Conservation (phyloP, 2,113 vertebrate genomes). For the Geothlypis trichas region DNA sequence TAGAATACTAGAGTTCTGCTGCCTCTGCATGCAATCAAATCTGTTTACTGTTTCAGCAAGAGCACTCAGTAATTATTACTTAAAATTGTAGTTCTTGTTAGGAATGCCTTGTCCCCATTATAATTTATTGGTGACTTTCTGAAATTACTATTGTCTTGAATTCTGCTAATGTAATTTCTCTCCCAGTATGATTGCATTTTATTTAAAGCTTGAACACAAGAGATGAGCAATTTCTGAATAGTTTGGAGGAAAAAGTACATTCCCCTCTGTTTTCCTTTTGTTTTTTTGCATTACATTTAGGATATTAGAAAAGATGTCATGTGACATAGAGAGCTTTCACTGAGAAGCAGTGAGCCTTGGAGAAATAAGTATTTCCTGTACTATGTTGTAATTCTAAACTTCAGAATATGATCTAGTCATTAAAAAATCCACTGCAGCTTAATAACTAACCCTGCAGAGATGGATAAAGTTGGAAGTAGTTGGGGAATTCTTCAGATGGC, state of each 20-base stretch:
- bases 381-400: neutral
- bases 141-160: neutral
- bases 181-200: neutral
- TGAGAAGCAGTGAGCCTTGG: neutral
- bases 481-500: neutral
- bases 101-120: neutral
- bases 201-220: neutral
- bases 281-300: neutral
- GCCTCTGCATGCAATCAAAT: neutral
- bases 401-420: neutral
- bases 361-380: neutral
- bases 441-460: neutral
- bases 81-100: neutral
- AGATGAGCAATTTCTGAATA: neutral
- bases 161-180: neutral
- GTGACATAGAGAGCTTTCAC: neutral
- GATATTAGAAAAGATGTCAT: neutral
- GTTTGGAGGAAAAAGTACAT: neutral
- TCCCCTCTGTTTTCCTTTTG: neutral
- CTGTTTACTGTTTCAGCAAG: neutral
- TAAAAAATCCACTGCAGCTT: neutral
- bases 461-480: neutral
- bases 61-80: neutral
- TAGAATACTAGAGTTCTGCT: neutral
- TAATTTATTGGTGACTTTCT: neutral